Conservation (phyloP, 2,797 vertebrate genomes). For the Falco peregrinus region DNA sequence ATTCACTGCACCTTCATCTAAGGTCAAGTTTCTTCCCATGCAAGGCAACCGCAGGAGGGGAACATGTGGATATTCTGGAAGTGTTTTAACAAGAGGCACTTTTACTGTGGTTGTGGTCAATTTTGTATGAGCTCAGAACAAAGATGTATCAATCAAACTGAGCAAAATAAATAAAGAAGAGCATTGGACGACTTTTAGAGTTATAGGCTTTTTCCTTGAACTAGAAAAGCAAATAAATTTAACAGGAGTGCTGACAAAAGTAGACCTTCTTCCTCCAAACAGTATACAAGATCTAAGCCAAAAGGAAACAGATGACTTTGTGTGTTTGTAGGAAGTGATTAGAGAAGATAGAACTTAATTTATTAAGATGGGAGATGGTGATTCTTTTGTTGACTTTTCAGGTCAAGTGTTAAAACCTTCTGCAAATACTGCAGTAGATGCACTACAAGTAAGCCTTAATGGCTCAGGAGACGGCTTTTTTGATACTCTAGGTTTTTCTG, state of each 20-base stretch:
- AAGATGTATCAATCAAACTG: slow-evolving; percentile 51
- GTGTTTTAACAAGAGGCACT: slow-evolving; percentile 26
- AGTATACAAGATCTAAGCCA: slow-evolving; percentile 66
- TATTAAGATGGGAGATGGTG: slow-evolving; percentile 69
- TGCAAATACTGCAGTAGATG: slow-evolving; percentile 62
- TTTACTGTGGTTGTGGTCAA: slow-evolving; percentile 31
- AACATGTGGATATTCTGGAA: neutral
- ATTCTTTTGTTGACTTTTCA: slow-evolving; percentile 71
- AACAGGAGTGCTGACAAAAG: slow-evolving; percentile 66
- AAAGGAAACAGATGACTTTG: slow-evolving; percentile 74
- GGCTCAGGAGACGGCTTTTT: neutral
- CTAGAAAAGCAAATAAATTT: slow-evolving; percentile 73
- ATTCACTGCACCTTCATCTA: neutral
- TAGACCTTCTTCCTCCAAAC: slow-evolving; percentile 67
- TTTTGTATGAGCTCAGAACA: slow-evolving; percentile 30
- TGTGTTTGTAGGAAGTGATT: slow-evolving; percentile 74
- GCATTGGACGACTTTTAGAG: slow-evolving; percentile 60
- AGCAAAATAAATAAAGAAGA: slow-evolving; percentile 59
- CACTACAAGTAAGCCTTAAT: neutral
- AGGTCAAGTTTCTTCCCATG: neutral
- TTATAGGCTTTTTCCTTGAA: slow-evolving; percentile 60
- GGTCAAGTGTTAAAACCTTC: slow-evolving; percentile 75
- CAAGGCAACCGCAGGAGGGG: neutral
- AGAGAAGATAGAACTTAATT: slow-evolving; percentile 72
- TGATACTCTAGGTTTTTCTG: neutral